Evolutionary conservation across 1,140 invertebrate species (phyloP).

Genomic region (Pseudomyrmex concolor): DNA sequence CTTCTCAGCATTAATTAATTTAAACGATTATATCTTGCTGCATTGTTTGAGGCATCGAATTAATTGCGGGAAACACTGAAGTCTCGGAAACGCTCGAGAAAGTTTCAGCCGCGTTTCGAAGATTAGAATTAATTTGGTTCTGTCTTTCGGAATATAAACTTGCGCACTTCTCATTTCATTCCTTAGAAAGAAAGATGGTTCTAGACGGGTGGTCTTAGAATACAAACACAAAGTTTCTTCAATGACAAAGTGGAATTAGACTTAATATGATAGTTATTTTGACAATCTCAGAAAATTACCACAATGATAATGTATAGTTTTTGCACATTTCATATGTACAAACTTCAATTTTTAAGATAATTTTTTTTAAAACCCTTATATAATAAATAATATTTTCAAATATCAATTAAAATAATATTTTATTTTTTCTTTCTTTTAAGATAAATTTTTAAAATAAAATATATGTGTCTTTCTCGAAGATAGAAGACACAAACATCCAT

Average conservation of each 20-base stretch:
- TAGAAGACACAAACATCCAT: too few relatives aligned
- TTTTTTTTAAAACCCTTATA: too few relatives aligned
- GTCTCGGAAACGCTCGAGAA: conserved; percentile 45
- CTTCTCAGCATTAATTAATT: conserved; percentile 80
- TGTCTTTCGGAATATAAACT: not conserved
- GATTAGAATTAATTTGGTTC: conserved; percentile 7
- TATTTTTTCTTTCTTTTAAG: not conserved
- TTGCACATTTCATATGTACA: not conserved
- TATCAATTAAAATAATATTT: too few relatives aligned
- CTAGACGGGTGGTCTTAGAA: not conserved
- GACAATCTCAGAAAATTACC: too few relatives aligned
- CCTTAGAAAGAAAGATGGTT: conserved; percentile 11
- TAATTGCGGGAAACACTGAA: conserved; percentile 77
- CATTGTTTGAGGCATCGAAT: conserved; percentile 81
- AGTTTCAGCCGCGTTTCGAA: conserved; percentile 39
- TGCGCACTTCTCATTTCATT: not conserved
- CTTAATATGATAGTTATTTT: not conserved
- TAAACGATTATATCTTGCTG: conserved; percentile 79
- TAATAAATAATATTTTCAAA: not conserved
- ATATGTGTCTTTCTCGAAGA: too few relatives aligned
- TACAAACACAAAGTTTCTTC: conserved; percentile 17
- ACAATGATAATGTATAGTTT: not conserved
- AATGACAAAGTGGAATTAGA: not conserved
- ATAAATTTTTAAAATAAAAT: too few relatives aligned
- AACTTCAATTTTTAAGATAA: not conserved